A percentile compares a stretch with the other conserved stretches of the same genome.
phyloP scores from a whole-genome alignment of 2,888 invertebrate species.

The Tyria jacobaeae region DNA sequence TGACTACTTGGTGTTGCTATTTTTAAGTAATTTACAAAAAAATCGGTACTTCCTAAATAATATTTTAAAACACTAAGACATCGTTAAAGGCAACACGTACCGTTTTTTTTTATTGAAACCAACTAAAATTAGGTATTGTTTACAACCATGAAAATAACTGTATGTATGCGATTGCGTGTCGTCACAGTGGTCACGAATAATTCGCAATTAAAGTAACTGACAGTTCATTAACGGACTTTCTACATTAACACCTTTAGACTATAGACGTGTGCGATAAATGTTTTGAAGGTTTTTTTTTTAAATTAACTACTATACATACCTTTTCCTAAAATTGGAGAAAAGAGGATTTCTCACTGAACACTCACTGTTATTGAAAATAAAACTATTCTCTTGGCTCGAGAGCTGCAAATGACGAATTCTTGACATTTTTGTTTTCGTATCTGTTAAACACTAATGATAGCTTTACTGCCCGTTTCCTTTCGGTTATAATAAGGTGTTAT shows the following conservation, averaged over 20 bases:
- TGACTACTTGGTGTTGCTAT: too few relatives aligned
- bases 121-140: too few relatives aligned
- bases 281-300: background rate
- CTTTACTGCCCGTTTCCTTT: slow-evolving; percentile 39
- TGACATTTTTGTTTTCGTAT: slow-evolving; percentile 27
- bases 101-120: too few relatives aligned
- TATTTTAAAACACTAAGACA: too few relatives aligned
- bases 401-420: slow-evolving; percentile 22
- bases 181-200: background rate
- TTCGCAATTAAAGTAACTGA: background rate
- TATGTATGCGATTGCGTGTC: background rate
- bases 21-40: too few relatives aligned
- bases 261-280: background rate
- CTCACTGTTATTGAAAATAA: slow-evolving; percentile 2
- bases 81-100: too few relatives aligned
- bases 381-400: background rate
- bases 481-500: slow-evolving; percentile 10
- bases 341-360: too few relatives aligned
- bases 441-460: slow-evolving; percentile 25
- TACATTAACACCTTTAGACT: background rate
- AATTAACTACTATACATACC: too few relatives aligned
- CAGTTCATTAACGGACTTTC: background rate
- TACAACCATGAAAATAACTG: background rate
- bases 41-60: too few relatives aligned
- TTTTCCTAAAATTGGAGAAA: too few relatives aligned